Conservation (phyloP, 2,888 invertebrate genomes). For the Drepanosiphum platanoidis region DNA sequence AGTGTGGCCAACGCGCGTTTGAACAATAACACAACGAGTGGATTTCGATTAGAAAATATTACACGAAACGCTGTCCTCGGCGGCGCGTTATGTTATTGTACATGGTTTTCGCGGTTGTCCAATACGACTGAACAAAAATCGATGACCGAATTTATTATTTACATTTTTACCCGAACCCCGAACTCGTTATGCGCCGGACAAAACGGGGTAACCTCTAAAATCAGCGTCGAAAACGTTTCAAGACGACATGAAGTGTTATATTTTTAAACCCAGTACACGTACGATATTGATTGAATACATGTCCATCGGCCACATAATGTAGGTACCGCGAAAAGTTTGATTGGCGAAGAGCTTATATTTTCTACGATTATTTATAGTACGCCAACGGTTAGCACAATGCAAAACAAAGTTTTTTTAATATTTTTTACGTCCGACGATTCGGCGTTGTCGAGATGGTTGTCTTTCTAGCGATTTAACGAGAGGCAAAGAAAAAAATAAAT, state of each 20-base stretch:
- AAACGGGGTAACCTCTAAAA: neutral
- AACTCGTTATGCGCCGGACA: neutral
- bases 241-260: neutral
- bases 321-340: neutral
- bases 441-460: too few relatives aligned
- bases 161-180: neutral
- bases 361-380: too few relatives aligned
- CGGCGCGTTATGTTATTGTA: too few relatives aligned
- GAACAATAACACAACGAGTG: too few relatives aligned
- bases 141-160: conserved; percentile 10
- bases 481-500: too few relatives aligned
- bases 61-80: too few relatives aligned
- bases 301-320: neutral
- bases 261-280: neutral
- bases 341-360: neutral
- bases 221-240: neutral
- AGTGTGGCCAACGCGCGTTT: too few relatives aligned
- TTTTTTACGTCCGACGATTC: neutral
- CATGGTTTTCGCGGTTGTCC: too few relatives aligned
- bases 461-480: too few relatives aligned
- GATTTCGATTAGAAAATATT: too few relatives aligned
- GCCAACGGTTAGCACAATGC: neutral
- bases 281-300: neutral
- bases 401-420: neutral
- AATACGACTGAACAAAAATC: neutral